A percentile compares a stretch with the other conserved stretches of the same genome.
Evolutionary conservation across 2,888 invertebrate genomes (phyloP).

Genomic region (Drosophila barbarae): DNA sequence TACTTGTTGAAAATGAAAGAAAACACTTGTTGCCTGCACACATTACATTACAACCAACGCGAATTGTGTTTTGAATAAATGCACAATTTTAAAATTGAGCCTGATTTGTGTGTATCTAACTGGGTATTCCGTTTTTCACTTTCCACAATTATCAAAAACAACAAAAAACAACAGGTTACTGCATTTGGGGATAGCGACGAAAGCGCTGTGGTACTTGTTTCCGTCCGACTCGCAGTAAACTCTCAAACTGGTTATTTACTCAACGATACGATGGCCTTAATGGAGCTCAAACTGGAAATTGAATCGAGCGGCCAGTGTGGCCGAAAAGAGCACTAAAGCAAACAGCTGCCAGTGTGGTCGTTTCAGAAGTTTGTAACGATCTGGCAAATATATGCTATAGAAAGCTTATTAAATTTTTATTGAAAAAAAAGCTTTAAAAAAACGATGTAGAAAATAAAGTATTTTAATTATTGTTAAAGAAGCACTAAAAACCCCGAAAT

Average conservation of each 20-base stretch:
- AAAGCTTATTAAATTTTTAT: not conserved
- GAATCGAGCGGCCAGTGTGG: constrained; percentile 1
- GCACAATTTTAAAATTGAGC: constrained; percentile 19
- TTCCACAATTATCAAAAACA: constrained; percentile 31
- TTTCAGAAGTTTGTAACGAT: not conserved
- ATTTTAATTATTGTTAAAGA: no score
- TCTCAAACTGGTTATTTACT: constrained; percentile 28
- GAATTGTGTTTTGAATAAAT: constrained; percentile 2
- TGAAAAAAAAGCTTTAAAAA: not conserved
- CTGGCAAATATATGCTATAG: not conserved
- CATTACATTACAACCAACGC: not conserved
- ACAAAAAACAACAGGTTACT: constrained; percentile 30
- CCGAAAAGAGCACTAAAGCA: not conserved
- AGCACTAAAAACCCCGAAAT: no score
- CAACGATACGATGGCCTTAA: constrained; percentile 12
- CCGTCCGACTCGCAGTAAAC: constrained; percentile 25
- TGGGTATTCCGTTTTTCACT: constrained; percentile 18
- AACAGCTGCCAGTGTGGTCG: not conserved
- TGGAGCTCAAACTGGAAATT: constrained; percentile 11
- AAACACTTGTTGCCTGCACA: constrained; percentile 19
- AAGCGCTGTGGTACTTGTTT: constrained; percentile 23
- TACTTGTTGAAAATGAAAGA: not conserved
- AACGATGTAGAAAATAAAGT: no score
- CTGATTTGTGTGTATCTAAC: constrained; percentile 20
- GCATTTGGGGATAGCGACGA: constrained; percentile 17